Base-by-base conservation (phyloP, 2,797 vertebrate genomes). In the Scolopax bukidnonensis region DNA sequence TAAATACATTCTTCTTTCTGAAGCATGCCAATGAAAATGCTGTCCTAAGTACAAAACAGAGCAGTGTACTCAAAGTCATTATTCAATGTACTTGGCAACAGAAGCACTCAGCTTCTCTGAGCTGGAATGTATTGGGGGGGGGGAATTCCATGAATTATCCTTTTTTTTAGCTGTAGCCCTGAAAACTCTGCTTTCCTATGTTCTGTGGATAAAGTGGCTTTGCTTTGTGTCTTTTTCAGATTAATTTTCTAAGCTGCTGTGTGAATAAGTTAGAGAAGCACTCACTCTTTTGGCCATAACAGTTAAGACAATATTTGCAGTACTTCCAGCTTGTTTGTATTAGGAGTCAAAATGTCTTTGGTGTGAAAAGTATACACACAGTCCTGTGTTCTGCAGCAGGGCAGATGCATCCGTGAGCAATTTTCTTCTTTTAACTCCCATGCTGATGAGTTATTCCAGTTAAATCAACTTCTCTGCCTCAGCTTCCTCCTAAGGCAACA, bases 41-140 rank as follows among this genome's bases (percentile, higher is more conserved):
- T 91, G 76, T 60, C 71, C 73, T 65, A 57, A 71, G 65, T 65
- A 90, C 36, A 76, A 91, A 96, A 90, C 69, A 79, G 87, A 92
- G 76, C 57, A 76, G 33, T 71, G 68, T 83, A 67, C 45, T 94
- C 65, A 18, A 59, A 84, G 61, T 69, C 75, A 75, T 88, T 84
- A 95, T 84, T 93, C 89, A 93, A 32, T 28, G 36, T 45, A 15
- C 63, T 76, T 86, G 87, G 88, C 75, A 83, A 65, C 33, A 94
- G 79, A 78, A 90, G 61, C 69, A 57, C 76, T 90, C 65, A 41
- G 94, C 67, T 93, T 87, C 91, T 95, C 78, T 80, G 79, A 90
- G 79, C 59, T 93, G 79, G 76, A 93, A 89, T 78, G 32, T 61
- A 32, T 18, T 74, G 30, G 64, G 25, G 53, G 18, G 16, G 5